A percentile compares a stretch with the other conserved stretches of the same genome.
These are phyloP conservation scores for Xanthia togata DNA, from an alignment of 2,888 invertebrate species.

Conservation along the genomic window DNA sequence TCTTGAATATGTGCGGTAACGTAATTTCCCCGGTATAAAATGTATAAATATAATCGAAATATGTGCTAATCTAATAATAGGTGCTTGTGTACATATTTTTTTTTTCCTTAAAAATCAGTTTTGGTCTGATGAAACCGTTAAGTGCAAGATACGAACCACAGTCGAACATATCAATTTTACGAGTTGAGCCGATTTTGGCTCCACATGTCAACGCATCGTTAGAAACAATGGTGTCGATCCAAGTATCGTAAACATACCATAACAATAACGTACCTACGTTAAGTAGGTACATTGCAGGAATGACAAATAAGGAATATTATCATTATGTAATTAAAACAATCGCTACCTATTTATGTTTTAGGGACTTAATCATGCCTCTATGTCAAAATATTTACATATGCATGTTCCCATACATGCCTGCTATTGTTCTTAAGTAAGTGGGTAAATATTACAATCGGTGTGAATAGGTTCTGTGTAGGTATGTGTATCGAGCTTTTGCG, in stretches of 20 bases:
- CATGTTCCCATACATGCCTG: constrained; percentile 41
- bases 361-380: constrained; percentile 28
- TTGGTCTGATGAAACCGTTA: neutral
- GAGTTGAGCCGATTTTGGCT: neutral
- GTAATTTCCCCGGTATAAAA: neutral
- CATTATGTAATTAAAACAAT: constrained; percentile 42
- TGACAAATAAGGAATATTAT: constrained; percentile 9
- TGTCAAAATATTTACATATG: constrained; percentile 66
- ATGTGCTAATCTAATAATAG: neutral
- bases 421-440: constrained; percentile 62
- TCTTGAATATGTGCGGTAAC: neutral
- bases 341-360: constrained; percentile 42
- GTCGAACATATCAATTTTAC: neutral
- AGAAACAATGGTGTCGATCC: constrained; percentile 14
- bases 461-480: constrained; percentile 47
- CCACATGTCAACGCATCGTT: neutral
- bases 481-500: constrained; percentile 41
- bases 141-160: neutral
- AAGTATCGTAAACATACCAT: constrained; percentile 10
- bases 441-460: constrained; percentile 58
- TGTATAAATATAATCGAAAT: neutral
- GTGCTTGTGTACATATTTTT: neutral
- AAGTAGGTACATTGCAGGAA: neutral
- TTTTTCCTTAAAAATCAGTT: neutral
- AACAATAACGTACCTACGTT: neutral